Base-by-base conservation (phyloP, 1,140 invertebrate genomes). In the Potamilus streckersoni region DNA sequence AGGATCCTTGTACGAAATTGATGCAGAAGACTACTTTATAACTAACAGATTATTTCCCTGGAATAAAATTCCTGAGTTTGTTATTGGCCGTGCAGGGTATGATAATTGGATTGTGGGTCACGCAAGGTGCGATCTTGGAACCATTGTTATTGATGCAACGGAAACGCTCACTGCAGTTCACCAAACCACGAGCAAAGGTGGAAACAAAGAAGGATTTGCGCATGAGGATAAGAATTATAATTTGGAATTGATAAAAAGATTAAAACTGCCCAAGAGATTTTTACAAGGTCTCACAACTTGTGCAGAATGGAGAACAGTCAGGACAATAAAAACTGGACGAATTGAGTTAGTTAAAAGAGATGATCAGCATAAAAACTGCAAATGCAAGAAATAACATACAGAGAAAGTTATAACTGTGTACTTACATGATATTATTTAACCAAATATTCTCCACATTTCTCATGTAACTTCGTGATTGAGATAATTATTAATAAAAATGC, bases 71-170 rank as follows among this genome's bases (percentile, higher is more conserved):
- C 79, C 77, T 11, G 69, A 74, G 14, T 60, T 82, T 14, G 76
- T 80, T 8, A 70, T 82, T 57, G 81, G 79, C 49, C 64, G 79
- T 23, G 76, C 79, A 14, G 81, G 70, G 12, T 82, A 82, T 61
- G 81, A 82, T 69, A 82, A 82, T 59, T 82, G 72, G 70, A 58
- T 82, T 12, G 81, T 82, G 17, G 72, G n/a, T 57, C n/a, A n/a
- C n/a, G 69, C 75, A 19, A 38, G 75, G n/a, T 69, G 79, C 65
- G n/a, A 55, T 15, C 68, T 74, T 31, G 69, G 78, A 20, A 66
- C 73, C 17, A 66, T 66, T 8, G 75, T 77, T 20, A 68, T 77
- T 64, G 75, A 77, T 38, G 63, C 73, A n/a, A 72, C 75, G 14
- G 14, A 69, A 16, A 72, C 75, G 23, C 17, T 71, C 3, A n/a